Evolutionary conservation across 2,888 invertebrate species (phyloP).

Genomic region (Plebejus melissa): DNA sequence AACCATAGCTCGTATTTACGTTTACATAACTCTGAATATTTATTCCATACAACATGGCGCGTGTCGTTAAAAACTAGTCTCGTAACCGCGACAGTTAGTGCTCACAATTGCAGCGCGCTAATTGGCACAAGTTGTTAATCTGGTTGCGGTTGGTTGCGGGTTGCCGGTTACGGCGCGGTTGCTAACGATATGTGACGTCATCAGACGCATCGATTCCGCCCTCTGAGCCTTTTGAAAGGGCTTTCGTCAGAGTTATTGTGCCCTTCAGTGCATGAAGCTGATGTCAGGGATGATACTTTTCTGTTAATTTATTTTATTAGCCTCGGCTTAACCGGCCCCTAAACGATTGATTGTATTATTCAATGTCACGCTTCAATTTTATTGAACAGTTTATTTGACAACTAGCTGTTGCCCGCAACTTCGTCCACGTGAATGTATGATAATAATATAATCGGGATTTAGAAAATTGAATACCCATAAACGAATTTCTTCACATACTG

Average conservation of each 20-base stretch:
- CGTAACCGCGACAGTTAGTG: conserved; percentile 2
- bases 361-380: too few species aligned
- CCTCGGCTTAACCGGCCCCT: neutral
- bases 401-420: too few species aligned
- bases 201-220: conserved; percentile 16
- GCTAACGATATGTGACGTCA: conserved; percentile 9
- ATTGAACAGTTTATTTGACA: too few species aligned
- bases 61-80: neutral
- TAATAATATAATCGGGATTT: too few species aligned
- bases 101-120: conserved; percentile 41
- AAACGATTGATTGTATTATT: too few species aligned
- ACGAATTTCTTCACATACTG: too few species aligned
- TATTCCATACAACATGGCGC: neutral
- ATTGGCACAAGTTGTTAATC: conserved; percentile 56
- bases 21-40: neutral
- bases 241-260: neutral
- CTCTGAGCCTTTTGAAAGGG: conserved; percentile 5
- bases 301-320: neutral
- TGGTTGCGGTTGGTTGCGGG: conserved; percentile 35
- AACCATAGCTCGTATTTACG: neutral
- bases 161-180: neutral
- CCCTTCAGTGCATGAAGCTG: neutral
- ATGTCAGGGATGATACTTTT: neutral
- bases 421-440: too few species aligned
- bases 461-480: too few species aligned